phyloP scores from a whole-genome alignment of 2,888 invertebrate species.

The Meghimatium bilineatum region DNA sequence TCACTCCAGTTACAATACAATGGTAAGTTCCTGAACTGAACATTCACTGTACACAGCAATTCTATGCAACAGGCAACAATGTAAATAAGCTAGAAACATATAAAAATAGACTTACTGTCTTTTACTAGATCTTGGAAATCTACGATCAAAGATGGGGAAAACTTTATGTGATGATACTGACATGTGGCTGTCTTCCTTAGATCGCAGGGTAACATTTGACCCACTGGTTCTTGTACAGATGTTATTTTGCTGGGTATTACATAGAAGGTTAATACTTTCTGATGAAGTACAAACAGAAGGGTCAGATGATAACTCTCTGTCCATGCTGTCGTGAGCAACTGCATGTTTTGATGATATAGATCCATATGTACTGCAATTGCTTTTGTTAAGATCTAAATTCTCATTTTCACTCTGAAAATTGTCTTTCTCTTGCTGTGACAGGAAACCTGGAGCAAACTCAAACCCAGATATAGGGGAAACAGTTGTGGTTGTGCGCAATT shows the following conservation, averaged over 20 bases:
- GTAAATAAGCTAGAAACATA: background rate
- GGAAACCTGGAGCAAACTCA: constrained; percentile 32
- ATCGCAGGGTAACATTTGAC: background rate
- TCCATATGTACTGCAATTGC: constrained; percentile 30
- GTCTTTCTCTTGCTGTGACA: constrained; percentile 5
- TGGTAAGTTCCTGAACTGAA: no score
- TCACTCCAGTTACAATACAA: no score
- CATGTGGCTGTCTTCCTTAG: background rate
- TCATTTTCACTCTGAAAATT: background rate
- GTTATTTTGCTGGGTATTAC: background rate
- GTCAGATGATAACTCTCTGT: background rate
- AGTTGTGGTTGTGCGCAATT: no score
- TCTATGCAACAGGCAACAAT: no score
- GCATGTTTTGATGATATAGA: background rate
- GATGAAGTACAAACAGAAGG: background rate
- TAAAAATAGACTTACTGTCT: constrained; percentile 3
- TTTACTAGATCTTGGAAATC: background rate
- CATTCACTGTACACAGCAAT: no score
- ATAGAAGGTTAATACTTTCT: background rate
- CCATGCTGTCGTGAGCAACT: background rate
- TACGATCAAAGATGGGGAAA: constrained; percentile 7
- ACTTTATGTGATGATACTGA: background rate
- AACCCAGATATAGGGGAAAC: constrained; percentile 3
- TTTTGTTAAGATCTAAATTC: constrained; percentile 14
- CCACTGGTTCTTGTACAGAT: background rate